Percentiles rank a stretch among this genome's conserved stretches.
These are phyloP conservation scores for Meteorus cinctellus DNA, from an alignment of 2,888 invertebrate genomes.

Conservation along the genomic window DNA sequence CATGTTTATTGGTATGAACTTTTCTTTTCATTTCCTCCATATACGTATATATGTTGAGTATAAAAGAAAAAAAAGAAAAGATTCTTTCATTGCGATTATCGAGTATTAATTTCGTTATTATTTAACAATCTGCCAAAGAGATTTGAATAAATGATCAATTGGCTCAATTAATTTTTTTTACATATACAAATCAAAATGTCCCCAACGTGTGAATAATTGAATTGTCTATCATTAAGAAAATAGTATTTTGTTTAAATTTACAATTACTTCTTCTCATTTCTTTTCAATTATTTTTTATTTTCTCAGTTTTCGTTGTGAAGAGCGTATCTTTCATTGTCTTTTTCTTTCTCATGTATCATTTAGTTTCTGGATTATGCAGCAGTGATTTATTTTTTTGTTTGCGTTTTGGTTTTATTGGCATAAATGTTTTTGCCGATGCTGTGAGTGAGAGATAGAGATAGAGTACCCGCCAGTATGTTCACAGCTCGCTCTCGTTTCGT, in stretches of 20 bases:
- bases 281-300: background rate
- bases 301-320: conserved; percentile 30
- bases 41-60: background rate
- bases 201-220: conserved; percentile 10
- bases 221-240: conserved; percentile 29
- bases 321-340: conserved; percentile 15
- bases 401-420: conserved; percentile 45
- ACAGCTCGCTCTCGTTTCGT: conserved; percentile 65
- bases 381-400: conserved; percentile 3
- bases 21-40: background rate
- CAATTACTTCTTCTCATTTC: background rate
- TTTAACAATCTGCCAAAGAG: background rate
- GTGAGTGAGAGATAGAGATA: conserved; percentile 53
- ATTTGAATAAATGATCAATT: background rate
- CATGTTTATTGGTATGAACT: background rate
- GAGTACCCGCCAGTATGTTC: conserved; percentile 28
- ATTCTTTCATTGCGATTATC: conserved; percentile 9
- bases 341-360: conserved; percentile 41
- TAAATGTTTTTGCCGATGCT: conserved; percentile 50
- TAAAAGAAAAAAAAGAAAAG: conserved; percentile 25
- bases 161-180: conserved; percentile 11
- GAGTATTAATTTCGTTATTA: conserved; percentile 11
- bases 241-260: conserved; percentile 29
- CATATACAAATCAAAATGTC: conserved; percentile 5
- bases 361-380: conserved; percentile 34